phyloP scores from a whole-genome alignment of 1,140 invertebrate species.

The Homalodisca vitripennis region DNA sequence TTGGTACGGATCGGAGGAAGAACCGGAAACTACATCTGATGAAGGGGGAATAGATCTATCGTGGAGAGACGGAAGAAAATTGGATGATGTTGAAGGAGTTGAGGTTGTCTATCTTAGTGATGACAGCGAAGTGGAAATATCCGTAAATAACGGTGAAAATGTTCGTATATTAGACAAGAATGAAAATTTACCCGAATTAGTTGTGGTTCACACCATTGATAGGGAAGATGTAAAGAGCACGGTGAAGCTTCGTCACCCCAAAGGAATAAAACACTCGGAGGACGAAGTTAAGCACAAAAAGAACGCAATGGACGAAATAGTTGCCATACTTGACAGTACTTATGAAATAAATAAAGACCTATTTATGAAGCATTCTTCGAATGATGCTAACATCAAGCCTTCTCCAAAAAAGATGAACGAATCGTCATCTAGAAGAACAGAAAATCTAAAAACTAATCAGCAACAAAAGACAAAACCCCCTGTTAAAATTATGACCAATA shows the following conservation, averaged over 20 bases:
- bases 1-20: conserved; percentile 31
- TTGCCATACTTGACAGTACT: conserved; percentile 15
- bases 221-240: neutral
- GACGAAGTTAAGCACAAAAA: neutral
- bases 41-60: conserved; percentile 37
- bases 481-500: too few species aligned
- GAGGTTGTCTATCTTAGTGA: conserved; percentile 29
- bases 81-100: conserved; percentile 37
- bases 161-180: neutral
- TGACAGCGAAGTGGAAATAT: neutral
- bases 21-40: conserved; percentile 28
- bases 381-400: too few species aligned
- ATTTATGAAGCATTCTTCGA: neutral
- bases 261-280: neutral
- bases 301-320: conserved; percentile 18
- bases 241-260: neutral
- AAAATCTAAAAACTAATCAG: too few species aligned
- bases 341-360: conserved; percentile 27
- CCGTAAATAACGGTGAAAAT: neutral
- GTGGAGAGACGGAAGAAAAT: conserved; percentile 34
- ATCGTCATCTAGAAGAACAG: too few species aligned
- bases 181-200: neutral
- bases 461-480: too few species aligned
- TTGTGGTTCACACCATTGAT: conserved; percentile 4
- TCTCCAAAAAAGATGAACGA: too few species aligned